Evolutionary conservation across 2,797 vertebrate species (phyloP).

Genomic region (Coilia nasus): DNA sequence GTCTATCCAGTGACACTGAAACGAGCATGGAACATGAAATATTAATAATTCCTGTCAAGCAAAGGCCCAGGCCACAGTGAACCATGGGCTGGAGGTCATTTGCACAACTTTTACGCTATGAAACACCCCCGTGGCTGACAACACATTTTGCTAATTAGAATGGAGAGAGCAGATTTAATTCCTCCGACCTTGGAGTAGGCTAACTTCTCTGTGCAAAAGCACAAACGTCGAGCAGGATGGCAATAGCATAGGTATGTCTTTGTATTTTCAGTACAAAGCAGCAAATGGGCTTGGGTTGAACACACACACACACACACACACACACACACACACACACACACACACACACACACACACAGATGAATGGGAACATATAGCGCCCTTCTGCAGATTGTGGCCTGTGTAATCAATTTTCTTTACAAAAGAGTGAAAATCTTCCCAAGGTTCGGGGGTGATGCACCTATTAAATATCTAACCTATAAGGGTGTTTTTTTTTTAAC

Average conservation of each 20-base stretch:
- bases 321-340: not conserved
- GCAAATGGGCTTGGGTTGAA: not conserved
- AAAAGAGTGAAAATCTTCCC: not conserved
- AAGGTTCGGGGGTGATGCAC: not conserved
- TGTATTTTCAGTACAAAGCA: not conserved
- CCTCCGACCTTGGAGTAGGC: not conserved
- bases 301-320: not conserved
- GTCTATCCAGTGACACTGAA: not conserved
- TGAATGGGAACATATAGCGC: not conserved
- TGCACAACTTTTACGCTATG: not conserved
- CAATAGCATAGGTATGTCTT: not conserved
- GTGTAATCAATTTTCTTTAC: not conserved
- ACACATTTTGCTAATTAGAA: not conserved
- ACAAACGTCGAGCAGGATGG: not conserved
- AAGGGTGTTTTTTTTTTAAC: not conserved
- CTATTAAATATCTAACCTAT: not conserved
- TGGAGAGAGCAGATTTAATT: no score
- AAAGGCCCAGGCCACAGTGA: not conserved
- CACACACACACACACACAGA: not conserved
- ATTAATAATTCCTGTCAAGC: constrained; percentile 1
- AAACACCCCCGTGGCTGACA: not conserved
- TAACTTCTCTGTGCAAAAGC: not conserved
- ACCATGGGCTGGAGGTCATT: not conserved
- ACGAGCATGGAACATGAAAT: constrained; percentile 16
- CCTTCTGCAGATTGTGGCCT: not conserved